Evolutionary conservation across 2,797 vertebrate genomes (phyloP).

Genomic region (Spea hammondii): DNA sequence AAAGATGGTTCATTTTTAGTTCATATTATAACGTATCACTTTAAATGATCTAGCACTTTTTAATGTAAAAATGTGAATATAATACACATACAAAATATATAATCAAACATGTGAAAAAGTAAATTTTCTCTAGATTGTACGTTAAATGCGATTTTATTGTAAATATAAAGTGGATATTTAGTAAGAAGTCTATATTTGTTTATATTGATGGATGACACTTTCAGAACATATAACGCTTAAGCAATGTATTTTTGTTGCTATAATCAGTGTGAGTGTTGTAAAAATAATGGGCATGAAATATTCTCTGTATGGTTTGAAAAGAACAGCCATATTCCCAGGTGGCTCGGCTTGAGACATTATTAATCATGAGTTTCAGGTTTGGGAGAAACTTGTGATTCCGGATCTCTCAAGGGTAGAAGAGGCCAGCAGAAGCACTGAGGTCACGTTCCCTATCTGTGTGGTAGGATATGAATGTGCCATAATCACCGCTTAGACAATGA

Average conservation of each 20-base stretch:
- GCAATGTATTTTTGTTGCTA: constrained; percentile 21
- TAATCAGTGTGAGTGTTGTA: constrained; percentile 35
- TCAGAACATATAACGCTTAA: constrained; percentile 8
- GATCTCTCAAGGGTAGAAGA: constrained; percentile 46
- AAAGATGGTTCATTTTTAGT: too few relatives aligned
- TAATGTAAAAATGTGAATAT: too few relatives aligned
- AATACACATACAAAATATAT: too few relatives aligned
- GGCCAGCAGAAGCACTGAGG: constrained; percentile 39
- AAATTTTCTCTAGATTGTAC: too few relatives aligned
- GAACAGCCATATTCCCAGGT: constrained; percentile 34
- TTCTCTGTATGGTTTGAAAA: constrained; percentile 35
- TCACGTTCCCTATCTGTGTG: constrained; percentile 52
- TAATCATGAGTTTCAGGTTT: constrained; percentile 51
- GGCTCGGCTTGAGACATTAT: constrained; percentile 47
- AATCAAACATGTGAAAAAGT: too few relatives aligned
- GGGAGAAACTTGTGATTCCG: constrained; percentile 51
- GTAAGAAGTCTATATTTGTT: too few relatives aligned
- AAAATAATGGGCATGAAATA: constrained; percentile 44
- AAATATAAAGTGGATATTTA: too few relatives aligned
- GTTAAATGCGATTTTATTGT: too few relatives aligned
- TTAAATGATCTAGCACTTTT: too few relatives aligned
- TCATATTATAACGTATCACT: too few relatives aligned
- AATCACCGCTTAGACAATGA: constrained; percentile 52
- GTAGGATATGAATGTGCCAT: constrained; percentile 54
- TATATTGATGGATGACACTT: constrained; percentile 4